Conservation (phyloP, 1,140 invertebrate genomes). For the Mylabris phalerata region DNA sequence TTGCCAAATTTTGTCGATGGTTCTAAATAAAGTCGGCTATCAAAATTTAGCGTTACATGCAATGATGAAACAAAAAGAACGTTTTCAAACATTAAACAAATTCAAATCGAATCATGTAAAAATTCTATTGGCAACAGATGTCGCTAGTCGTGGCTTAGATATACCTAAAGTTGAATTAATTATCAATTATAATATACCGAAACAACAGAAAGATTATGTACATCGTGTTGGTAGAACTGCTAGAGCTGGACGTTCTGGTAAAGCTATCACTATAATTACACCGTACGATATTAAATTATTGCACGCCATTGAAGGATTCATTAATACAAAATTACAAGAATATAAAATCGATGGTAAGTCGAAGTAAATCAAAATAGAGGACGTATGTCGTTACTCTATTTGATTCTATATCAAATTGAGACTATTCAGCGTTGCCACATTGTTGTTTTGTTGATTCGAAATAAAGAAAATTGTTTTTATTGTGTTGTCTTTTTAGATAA, state of each 20-base stretch:
- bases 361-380: too few species aligned
- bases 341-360: slow-evolving; percentile 71
- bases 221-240: slow-evolving; percentile 96
- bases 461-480: slow-evolving; percentile 9
- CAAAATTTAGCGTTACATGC: slow-evolving; percentile 81
- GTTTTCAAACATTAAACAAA: slow-evolving; percentile 67
- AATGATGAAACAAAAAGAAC: slow-evolving; percentile 75
- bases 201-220: slow-evolving; percentile 87
- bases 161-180: slow-evolving; percentile 87
- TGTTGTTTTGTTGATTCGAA: neutral
- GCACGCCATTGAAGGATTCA: slow-evolving; percentile 76
- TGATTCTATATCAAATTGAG: too few species aligned
- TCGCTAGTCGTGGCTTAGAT: slow-evolving; percentile 88
- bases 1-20: slow-evolving; percentile 80
- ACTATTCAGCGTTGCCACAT: too few species aligned
- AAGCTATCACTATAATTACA: slow-evolving; percentile 85
- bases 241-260: slow-evolving; percentile 78
- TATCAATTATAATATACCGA: slow-evolving; percentile 89
- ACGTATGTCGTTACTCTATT: too few species aligned
- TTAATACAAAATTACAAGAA: slow-evolving; percentile 80
- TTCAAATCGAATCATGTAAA: slow-evolving; percentile 81
- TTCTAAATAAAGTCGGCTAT: slow-evolving; percentile 78
- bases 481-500: too few species aligned
- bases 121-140: slow-evolving; percentile 93
- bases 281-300: slow-evolving; percentile 85